Base-by-base conservation (phyloP, 2,113 vertebrate genomes). In the Tachuris rubrigastra region DNA sequence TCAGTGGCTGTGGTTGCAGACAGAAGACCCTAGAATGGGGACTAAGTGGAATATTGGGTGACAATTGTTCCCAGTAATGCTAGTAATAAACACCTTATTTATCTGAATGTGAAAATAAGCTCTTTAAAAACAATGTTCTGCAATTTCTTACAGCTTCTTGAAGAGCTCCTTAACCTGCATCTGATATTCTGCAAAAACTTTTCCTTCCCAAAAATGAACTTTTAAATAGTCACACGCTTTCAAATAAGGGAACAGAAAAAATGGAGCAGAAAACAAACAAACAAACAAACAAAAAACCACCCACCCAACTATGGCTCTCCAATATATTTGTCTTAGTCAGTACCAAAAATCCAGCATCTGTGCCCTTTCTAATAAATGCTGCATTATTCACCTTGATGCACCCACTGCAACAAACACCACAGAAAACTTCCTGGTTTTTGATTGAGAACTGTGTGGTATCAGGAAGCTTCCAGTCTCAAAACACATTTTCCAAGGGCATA, bases 241-340 rank as follows among this genome's bases (percentile, higher is more conserved):
- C 35, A 55, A 75, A 56, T 11, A 65, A 73, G 8, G 58, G 6
- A 87, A 60, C 2, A 2, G 7, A 20, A 47, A 83, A 88, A 91
- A 58, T 0, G 0, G 14, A 62, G 7, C 22, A 39, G 7, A 1
- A 10, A 24, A 21, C 1, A 33, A 56, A 14, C 19, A 31, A 21
- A 21, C 46, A 46, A 46, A 46, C 44, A 46, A 46, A 46, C 44
- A 46, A 20, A 20, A 46, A 20, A n/a, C n/a, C n/a, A n/a, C n/a
- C n/a, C n/a, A n/a, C n/a, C n/a, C n/a, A n/a, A n/a, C n/a, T 41
- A 10, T 52, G 1, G 2, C 37, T 3, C 3, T 21, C 62, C 65
- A 25, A 19, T 62, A 30, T 30, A 74, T 67, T 78, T 73, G 8
- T 49, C 37, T 35, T 27, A 81, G 21, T 4, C 14, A 24, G 6